Conservation (phyloP, 2,797 vertebrate genomes). For the Intellagama lesueurii region DNA sequence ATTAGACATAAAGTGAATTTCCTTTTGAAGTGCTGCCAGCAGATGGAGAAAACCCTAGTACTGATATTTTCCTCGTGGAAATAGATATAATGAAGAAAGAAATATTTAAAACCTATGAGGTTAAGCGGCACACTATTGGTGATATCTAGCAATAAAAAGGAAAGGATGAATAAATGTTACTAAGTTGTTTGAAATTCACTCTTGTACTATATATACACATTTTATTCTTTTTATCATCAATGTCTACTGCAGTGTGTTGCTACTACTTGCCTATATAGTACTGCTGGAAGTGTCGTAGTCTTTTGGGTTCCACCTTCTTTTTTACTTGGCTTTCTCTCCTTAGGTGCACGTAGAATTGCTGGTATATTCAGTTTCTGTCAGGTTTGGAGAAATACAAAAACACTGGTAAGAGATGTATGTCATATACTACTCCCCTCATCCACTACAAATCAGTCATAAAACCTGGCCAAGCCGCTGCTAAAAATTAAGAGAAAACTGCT, state of each 20-base stretch:
- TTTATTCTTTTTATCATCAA: neutral
- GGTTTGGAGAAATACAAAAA: conserved; percentile 73
- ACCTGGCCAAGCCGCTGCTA: conserved; percentile 21
- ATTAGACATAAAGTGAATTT: conserved; percentile 13
- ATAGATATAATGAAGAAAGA: neutral
- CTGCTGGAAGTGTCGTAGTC: conserved; percentile 86
- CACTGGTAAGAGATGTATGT: conserved; percentile 57
- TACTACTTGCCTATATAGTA: conserved; percentile 93
- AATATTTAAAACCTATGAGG: neutral
- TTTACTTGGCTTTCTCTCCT: conserved; percentile 96
- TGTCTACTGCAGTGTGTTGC: conserved; percentile 5
- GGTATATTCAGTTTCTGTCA: conserved; percentile 92
- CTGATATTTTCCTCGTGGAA: neutral
- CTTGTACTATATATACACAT: neutral
- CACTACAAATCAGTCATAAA: conserved; percentile 31
- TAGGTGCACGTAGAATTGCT: conserved; percentile 91
- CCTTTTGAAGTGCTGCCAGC: conserved; percentile 22
- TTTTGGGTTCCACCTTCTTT: conserved; percentile 95
- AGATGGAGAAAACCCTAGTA: neutral
- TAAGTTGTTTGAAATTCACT: neutral
- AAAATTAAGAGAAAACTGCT: conserved; percentile 25
- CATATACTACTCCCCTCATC: conserved; percentile 36
- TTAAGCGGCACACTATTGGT: neutral
- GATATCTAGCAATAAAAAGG: conserved; percentile 7
- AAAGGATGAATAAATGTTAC: conserved; percentile 16